phyloP scores from a whole-genome alignment of 1,140 invertebrate species.

The Drosophila micromelanica region DNA sequence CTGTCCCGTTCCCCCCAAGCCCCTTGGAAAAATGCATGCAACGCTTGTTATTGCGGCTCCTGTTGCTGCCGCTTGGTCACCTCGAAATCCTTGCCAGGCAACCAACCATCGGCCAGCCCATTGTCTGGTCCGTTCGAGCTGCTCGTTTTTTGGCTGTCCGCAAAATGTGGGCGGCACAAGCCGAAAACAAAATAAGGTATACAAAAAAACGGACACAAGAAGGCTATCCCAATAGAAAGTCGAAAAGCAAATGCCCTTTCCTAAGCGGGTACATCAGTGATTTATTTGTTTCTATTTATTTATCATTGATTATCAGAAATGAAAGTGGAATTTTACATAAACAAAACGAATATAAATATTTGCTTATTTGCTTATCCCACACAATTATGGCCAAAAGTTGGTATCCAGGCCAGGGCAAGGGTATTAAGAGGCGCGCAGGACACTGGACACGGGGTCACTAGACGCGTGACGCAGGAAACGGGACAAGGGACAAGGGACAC shows the following conservation, averaged over 20 bases:
- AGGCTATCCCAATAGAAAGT: neutral
- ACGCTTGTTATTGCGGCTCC: conserved; percentile 60
- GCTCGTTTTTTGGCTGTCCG: conserved; percentile 50
- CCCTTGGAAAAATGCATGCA: neutral
- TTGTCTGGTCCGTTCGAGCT: conserved; percentile 33
- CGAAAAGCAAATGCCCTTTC: conserved; percentile 17
- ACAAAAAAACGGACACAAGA: conserved; percentile 1
- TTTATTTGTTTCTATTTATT: neutral
- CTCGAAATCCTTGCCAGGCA: conserved; percentile 65
- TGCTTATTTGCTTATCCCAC: too few relatives aligned
- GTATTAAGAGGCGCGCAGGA: conserved; percentile 1
- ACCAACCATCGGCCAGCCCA: conserved; percentile 18
- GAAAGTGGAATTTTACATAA: too few relatives aligned
- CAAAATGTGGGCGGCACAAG: conserved; percentile 53
- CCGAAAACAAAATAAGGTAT: neutral
- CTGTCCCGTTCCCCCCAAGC: neutral
- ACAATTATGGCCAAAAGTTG: too few relatives aligned
- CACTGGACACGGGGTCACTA: neutral
- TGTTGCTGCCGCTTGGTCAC: conserved; percentile 61
- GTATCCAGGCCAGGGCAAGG: too few relatives aligned
- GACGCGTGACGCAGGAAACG: conserved; percentile 8
- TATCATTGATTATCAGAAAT: neutral
- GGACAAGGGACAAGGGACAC: conserved; percentile 1
- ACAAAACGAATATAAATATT: too few relatives aligned
- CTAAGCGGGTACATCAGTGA: too few relatives aligned